Conservation (phyloP, 2,888 invertebrate species). For the Phyllotreta striolata region DNA sequence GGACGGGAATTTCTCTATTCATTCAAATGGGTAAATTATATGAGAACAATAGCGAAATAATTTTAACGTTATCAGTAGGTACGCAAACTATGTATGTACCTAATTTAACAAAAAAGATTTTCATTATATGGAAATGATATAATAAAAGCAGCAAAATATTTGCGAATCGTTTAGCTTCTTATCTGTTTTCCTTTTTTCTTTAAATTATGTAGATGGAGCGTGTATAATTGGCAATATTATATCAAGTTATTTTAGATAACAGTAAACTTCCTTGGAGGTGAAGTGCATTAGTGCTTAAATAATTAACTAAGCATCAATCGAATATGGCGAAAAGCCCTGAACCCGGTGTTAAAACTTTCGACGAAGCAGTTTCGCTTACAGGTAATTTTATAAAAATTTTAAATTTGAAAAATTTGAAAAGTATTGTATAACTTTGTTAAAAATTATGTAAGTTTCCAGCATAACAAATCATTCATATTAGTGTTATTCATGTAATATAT, state of each 20-base stretch:
- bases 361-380: constrained; percentile 51
- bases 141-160: constrained; percentile 14
- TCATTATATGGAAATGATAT: background rate
- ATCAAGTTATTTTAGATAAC: constrained; percentile 17
- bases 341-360: constrained; percentile 44
- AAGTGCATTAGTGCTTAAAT: constrained; percentile 3
- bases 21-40: no score
- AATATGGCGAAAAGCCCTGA: constrained; percentile 25
- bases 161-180: constrained; percentile 9
- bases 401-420: background rate
- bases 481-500: no score
- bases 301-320: background rate
- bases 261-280: constrained; percentile 10
- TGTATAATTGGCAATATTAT: constrained; percentile 8
- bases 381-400: constrained; percentile 40
- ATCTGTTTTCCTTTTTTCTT: constrained; percentile 12
- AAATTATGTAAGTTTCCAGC: background rate
- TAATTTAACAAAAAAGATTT: background rate
- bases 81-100: no score
- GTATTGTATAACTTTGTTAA: background rate
- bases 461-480: no score
- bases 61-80: background rate
- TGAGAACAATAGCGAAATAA: background rate
- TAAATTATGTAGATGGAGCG: background rate
- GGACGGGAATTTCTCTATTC: background rate